These are phyloP conservation scores for Polypedilum vanderplanki DNA, from an alignment of 1,140 invertebrate species.

Conservation along the genomic window DNA sequence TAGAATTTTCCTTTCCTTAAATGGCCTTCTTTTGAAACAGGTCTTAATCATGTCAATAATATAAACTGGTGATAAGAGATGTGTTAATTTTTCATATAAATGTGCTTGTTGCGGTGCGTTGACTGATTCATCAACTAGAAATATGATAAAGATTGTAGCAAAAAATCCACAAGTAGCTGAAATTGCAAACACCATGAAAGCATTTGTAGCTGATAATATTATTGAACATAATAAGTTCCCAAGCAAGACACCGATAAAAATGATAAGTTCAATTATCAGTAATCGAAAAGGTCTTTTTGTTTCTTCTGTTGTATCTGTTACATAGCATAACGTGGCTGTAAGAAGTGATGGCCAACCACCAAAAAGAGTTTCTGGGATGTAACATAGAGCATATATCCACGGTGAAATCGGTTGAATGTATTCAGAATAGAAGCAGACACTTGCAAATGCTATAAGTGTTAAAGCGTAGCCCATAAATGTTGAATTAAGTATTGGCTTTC, in stretches of 20 bases:
- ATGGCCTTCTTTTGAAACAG: slow-evolving; percentile 52
- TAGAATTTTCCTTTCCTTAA: slow-evolving; percentile 53
- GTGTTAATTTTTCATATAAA: slow-evolving; percentile 35
- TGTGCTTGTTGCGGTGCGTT: background rate
- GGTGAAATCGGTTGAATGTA: slow-evolving; percentile 43
- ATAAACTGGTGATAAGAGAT: slow-evolving; percentile 50
- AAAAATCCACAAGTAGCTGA: slow-evolving; percentile 37
- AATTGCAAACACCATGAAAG: slow-evolving; percentile 35
- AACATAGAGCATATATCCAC: slow-evolving; percentile 53
- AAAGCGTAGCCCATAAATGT: slow-evolving; percentile 30
- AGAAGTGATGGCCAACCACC: slow-evolving; percentile 54
- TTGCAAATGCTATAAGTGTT: background rate
- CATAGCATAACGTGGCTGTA: slow-evolving; percentile 54
- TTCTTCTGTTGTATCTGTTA: slow-evolving; percentile 53
- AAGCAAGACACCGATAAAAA: slow-evolving; percentile 51
- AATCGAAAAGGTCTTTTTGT: slow-evolving; percentile 52
- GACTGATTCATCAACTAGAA: background rate
- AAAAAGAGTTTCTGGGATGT: slow-evolving; percentile 49
- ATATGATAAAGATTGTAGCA: background rate
- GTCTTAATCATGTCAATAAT: slow-evolving; percentile 54
- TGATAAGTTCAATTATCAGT: slow-evolving; percentile 52
- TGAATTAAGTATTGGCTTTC: slow-evolving; percentile 32
- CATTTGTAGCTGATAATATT: slow-evolving; percentile 36
- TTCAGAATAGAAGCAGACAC: background rate
- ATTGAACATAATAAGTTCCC: slow-evolving; percentile 50